phyloP scores from a whole-genome alignment of 92 coral and sea anemone genomes.

The Pocillopora meandrina region DNA sequence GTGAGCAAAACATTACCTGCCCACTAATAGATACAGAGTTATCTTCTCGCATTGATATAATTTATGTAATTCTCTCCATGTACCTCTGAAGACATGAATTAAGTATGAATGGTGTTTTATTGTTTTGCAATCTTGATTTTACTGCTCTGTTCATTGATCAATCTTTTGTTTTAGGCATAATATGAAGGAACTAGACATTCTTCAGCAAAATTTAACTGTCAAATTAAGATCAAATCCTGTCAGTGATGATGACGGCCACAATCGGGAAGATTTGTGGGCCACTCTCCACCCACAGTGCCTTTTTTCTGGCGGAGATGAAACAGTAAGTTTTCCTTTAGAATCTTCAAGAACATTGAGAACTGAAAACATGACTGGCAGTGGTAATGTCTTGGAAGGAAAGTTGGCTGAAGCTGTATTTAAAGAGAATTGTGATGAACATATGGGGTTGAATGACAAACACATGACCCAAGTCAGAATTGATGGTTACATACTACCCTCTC shows the following conservation, averaged over 20 bases:
- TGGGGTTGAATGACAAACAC: not conserved
- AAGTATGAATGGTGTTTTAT: too few species aligned
- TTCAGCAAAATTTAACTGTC: conserved; percentile 69
- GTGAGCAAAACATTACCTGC: too few species aligned
- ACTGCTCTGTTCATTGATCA: too few species aligned
- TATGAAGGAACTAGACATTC: conserved; percentile 84
- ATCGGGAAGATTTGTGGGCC: not conserved
- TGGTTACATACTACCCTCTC: not conserved
- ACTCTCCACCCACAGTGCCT: not conserved
- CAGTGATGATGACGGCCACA: not conserved
- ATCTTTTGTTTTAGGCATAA: conserved; percentile 62
- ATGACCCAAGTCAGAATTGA: not conserved
- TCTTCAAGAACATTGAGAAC: not conserved
- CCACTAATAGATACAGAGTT: too few species aligned
- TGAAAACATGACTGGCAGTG: not conserved
- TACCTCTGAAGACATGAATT: too few species aligned
- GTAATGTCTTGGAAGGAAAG: not conserved
- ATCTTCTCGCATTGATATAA: too few species aligned
- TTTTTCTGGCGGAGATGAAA: not conserved
- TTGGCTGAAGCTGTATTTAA: not conserved
- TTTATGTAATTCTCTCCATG: too few species aligned
- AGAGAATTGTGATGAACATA: not conserved
- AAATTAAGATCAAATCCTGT: conserved; percentile 35
- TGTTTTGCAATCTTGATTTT: too few species aligned
- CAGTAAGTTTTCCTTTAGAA: not conserved